A percentile compares a stretch with the other conserved stretches of the same genome.
Conservation (phyloP, 2,797 vertebrate species). For the Petrocephalus schoutedeni region DNA sequence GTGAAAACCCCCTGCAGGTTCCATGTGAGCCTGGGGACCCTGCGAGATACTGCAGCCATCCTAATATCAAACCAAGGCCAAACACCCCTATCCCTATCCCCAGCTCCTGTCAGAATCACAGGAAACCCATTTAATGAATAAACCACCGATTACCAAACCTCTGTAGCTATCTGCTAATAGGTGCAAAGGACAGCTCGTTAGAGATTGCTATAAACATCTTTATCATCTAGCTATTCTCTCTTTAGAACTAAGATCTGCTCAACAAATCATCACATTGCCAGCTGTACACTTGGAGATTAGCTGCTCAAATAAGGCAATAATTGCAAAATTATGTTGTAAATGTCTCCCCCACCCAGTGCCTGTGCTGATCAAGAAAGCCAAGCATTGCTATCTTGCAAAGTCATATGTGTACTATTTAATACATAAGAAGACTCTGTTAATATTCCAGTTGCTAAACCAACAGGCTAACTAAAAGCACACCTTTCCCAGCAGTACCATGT, state of each 20-base stretch:
- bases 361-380: background rate
- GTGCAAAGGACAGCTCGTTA: background rate
- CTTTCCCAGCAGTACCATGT: slow-evolving; percentile 6
- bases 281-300: background rate
- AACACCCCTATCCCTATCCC: background rate
- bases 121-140: background rate
- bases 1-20: background rate
- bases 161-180: background rate
- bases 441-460: background rate
- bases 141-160: background rate
- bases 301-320: slow-evolving; percentile 6
- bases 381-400: background rate
- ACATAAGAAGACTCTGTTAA: background rate
- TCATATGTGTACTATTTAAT: background rate
- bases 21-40: background rate
- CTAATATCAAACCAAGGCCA: background rate
- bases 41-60: background rate
- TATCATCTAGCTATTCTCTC: background rate
- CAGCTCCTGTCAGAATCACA: background rate
- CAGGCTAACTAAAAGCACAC: background rate
- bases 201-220: background rate
- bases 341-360: background rate
- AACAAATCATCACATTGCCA: background rate
- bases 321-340: background rate
- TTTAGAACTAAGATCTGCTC: background rate